Evolutionary conservation across 2,888 invertebrate species (phyloP).

Genomic region (Psylliodes chrysocephalus): DNA sequence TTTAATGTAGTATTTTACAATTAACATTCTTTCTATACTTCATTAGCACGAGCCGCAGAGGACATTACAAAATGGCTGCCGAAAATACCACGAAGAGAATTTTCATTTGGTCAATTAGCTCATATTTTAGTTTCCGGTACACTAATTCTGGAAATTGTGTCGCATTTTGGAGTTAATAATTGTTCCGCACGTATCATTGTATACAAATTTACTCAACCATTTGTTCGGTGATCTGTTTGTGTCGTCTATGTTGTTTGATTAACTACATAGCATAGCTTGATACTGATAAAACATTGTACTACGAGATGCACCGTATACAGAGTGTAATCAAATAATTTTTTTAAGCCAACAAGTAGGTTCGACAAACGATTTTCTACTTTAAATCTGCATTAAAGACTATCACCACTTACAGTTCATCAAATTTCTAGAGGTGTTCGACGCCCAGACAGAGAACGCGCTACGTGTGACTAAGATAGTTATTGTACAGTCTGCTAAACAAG

Average conservation of each 20-base stretch:
- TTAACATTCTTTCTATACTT: conserved; percentile 3
- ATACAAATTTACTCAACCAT: conserved; percentile 19
- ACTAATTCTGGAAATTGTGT: conserved; percentile 13
- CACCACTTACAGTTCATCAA: too few species aligned
- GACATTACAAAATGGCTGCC: background rate
- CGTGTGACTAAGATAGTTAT: too few species aligned
- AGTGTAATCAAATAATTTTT: background rate
- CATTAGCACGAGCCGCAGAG: background rate
- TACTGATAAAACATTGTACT: too few species aligned
- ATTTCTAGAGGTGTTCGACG: too few species aligned
- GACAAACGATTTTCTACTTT: too few species aligned
- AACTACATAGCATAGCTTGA: conserved; percentile 9
- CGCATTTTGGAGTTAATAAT: conserved; percentile 17
- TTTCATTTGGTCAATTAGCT: conserved; percentile 17
- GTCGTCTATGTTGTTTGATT: conserved; percentile 18
- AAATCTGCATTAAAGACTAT: too few species aligned
- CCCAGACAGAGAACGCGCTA: too few species aligned
- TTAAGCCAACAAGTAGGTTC: too few species aligned
- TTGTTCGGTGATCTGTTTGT: conserved; percentile 17
- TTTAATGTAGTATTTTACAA: background rate
- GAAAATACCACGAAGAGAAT: conserved; percentile 5
- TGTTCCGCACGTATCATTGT: conserved; percentile 13
- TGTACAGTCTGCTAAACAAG: too few species aligned
- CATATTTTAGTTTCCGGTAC: conserved; percentile 18
- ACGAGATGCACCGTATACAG: background rate